These are phyloP conservation scores for Naso thynnoides DNA, from an alignment of 2,797 vertebrate species.

Conservation along the genomic window DNA sequence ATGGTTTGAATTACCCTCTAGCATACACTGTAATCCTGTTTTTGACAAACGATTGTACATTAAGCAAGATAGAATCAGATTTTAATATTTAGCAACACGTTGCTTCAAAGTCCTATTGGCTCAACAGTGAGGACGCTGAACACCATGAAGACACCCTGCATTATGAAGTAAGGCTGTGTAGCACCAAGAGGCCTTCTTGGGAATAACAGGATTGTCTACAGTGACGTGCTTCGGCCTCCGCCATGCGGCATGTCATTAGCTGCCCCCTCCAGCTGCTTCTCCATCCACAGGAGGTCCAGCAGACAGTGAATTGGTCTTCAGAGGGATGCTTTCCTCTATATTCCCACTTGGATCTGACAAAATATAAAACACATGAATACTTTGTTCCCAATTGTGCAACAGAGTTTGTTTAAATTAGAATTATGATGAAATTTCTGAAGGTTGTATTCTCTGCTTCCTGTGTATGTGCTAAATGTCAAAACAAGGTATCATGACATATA, in stretches of 20 bases:
- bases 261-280: constrained; percentile 25
- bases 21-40: constrained; percentile 11
- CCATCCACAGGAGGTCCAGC: constrained; percentile 34
- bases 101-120: neutral
- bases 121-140: constrained; percentile 14
- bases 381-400: neutral
- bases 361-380: constrained; percentile 8
- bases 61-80: neutral
- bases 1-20: neutral
- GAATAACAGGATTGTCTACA: constrained; percentile 34
- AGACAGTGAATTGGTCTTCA: constrained; percentile 60
- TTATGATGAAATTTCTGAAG: neutral
- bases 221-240: constrained; percentile 13
- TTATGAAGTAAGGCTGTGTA: constrained; percentile 17
- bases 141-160: constrained; percentile 22
- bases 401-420: neutral
- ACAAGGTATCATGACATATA: neutral
- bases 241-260: constrained; percentile 41
- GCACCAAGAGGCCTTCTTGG: neutral
- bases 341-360: constrained; percentile 67
- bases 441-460: neutral
- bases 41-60: constrained; percentile 1
- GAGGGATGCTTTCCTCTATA: constrained; percentile 79
- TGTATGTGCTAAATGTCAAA: neutral
- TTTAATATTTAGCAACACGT: constrained; percentile 1